Base-by-base conservation (phyloP, 1,140 invertebrate genomes). In the Apolygus lucorum region DNA sequence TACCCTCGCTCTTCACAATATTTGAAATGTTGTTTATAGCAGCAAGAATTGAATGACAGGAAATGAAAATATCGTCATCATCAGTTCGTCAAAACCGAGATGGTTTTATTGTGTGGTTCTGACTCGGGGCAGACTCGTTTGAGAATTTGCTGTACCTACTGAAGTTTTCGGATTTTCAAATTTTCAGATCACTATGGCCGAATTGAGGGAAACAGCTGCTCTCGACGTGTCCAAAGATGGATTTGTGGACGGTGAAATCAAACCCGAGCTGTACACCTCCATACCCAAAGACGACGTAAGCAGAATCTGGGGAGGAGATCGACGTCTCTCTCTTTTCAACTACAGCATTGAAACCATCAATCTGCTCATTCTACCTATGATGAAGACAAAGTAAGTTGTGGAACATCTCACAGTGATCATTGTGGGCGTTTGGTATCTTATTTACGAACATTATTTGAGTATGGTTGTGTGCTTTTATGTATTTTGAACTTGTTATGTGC, bases 321-420 rank as follows among this genome's bases (percentile, higher is more conserved):
- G 91, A 65, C 82, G 96, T 25, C 83, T 99, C 1, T 86, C 91
- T 1, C 83, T 99, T 28, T 98, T 93, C 77, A 92, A 92, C 49
- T 99, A 96, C 79, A 97, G 93, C 2, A 88, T 95, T 49, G 97
- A 99, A 81, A 95, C 94, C 1, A 90, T 99, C 75, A 93, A 92
- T 75, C 85, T 99, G 83, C 82, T 99, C 14, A 80, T 99, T 14
- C 77, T 98, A 63, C 96, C 96, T 1, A 99, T 99, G 96, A 88
- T 99, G 72, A 88, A 91, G 76, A 95, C 94, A 72, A 96, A 96
- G 93, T 95, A 81, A 82, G 87, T n/a, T n/a, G n/a, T n/a, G n/a
- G n/a, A n/a, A n/a, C 71, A 34, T 66, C 62, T 72, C n/a, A 52
- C 42, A 52, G 1, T 42, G 28, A 17, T 25, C 25, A 68, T 2